phyloP scores from a whole-genome alignment of 64 coral and sea anemone species.

The Montipora efflorescens region DNA sequence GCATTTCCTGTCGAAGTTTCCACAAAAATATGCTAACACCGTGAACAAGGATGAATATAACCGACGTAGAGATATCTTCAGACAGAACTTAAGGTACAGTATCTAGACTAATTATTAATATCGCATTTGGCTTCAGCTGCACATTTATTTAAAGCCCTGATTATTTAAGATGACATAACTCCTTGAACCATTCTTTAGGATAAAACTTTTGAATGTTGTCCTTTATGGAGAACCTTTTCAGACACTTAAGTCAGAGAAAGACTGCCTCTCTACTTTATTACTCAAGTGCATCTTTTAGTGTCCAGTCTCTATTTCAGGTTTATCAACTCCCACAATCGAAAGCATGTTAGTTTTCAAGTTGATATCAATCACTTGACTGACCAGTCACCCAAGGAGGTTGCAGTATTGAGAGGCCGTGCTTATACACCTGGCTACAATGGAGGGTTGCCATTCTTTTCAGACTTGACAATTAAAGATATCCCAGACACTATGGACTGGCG shows the following conservation, averaged over 20 bases:
- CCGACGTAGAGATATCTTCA: constrained; percentile 76
- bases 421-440: constrained; percentile 83
- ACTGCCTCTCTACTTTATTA: too few relatives aligned
- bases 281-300: too few relatives aligned
- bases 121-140: too few relatives aligned
- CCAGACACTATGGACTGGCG: constrained; percentile 88
- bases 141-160: too few relatives aligned
- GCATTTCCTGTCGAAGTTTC: constrained; percentile 77
- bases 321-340: constrained; percentile 97
- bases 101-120: too few relatives aligned
- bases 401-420: constrained; percentile 81
- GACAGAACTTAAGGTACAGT: constrained; percentile 90
- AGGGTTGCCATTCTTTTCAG: constrained; percentile 80
- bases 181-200: too few relatives aligned
- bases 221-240: too few relatives aligned
- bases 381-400: constrained; percentile 75
- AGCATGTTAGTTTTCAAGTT: constrained; percentile 86
- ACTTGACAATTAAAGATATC: constrained; percentile 83
- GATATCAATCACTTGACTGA: constrained; percentile 92
- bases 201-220: too few relatives aligned
- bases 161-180: too few relatives aligned
- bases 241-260: too few relatives aligned
- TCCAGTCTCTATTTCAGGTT: constrained; percentile 59
- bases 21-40: constrained; percentile 73
- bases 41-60: constrained; percentile 70